Conservation (phyloP, 2,113 vertebrate genomes). For the Eudyptes chrysolophus region DNA sequence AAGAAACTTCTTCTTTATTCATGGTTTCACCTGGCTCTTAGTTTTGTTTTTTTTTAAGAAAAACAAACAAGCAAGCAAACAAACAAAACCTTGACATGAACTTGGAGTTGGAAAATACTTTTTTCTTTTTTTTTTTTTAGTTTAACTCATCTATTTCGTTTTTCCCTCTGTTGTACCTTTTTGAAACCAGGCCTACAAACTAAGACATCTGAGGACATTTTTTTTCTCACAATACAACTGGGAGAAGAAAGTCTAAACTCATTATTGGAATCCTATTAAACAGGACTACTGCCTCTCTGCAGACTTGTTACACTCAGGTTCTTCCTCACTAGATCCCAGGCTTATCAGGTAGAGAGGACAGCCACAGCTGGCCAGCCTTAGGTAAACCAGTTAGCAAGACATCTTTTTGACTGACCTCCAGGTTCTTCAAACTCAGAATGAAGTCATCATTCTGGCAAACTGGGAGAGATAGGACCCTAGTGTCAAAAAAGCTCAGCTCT, state of each 20-base stretch:
- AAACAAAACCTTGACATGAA: neutral
- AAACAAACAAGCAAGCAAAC: neutral
- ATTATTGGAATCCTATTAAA: neutral
- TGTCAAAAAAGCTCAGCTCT: neutral
- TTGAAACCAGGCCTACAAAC: neutral
- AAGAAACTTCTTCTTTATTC: neutral
- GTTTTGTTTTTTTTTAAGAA: neutral
- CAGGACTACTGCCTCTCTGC: neutral
- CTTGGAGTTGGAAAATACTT: neutral
- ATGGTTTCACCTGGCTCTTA: neutral
- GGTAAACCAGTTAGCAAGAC: neutral
- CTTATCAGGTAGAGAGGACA: neutral
- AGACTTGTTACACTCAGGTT: neutral
- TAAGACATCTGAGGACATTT: neutral
- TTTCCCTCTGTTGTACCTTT: neutral
- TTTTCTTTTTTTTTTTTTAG: neutral
- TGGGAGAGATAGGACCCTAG: neutral
- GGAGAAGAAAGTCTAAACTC: neutral
- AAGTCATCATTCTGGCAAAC: slow-evolving; percentile 3
- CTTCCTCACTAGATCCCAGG: neutral
- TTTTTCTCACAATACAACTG: neutral
- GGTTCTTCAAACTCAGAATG: neutral
- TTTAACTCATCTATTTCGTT: neutral
- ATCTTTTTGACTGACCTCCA: neutral
- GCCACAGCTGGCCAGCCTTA: neutral